Base-by-base conservation (phyloP, 1,140 invertebrate genomes). In the Temnothorax nylanderi region DNA sequence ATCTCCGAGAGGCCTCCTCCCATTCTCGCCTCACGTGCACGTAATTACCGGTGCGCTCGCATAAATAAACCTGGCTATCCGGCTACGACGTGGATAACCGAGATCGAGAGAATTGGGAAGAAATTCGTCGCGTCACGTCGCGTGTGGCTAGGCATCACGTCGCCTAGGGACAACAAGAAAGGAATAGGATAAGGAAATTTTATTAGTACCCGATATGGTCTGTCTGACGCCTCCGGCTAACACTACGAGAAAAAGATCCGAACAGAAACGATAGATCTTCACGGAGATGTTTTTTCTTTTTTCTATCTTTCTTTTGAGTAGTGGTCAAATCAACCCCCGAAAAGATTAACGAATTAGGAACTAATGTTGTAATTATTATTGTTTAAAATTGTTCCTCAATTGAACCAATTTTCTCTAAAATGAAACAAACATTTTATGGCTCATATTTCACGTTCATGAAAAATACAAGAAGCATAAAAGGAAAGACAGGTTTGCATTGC, bases 61-160 rank as follows among this genome's bases (percentile, higher is more conserved):
- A 89, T 89, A 91, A 91, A 91, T 89, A 89, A 88, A 21, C 47
- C 67, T 77, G 75, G 80, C 62, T 87, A 71, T 87, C 87, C 62
- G 51, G 41, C 56, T 54, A 16, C 44, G 37, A 3, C 69, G 65
- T 67, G 77, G 84, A 85, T 88, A 90, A 86, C 86, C 37, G 56
- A 69, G 87, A 62, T 88, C 75, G 75, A 87, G 54, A 16, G 41
- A 69, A 69, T 47, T 41, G 58, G 34, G 37, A 44, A 76, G 78
- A 72, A 89, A 88, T 88, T 90, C 85, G 81, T 89, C 87, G 71
- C 60, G 77, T 72, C 87, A 88, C 85, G 81, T 89, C 87, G 71
- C 60, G 77, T 72, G 77, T 76, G 77, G 87, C 47, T 88, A 41
- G 71, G 8, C 8, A 41, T 49, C 41, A 26, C 44, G 34, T 18